Conservation (phyloP, 2,888 invertebrate genomes). For the Dastarcus helophoroides region DNA sequence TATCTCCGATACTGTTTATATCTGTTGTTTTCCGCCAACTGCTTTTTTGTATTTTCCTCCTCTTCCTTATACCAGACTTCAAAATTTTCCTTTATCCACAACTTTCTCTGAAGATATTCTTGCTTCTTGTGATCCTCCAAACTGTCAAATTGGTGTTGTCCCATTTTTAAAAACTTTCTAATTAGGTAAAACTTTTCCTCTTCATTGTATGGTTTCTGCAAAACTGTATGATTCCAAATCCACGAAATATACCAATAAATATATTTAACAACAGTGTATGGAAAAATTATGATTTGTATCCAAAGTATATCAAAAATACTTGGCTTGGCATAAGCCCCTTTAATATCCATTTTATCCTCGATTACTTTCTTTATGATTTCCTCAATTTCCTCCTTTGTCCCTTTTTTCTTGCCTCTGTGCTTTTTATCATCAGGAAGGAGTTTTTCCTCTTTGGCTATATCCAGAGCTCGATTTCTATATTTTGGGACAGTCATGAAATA, state of each 20-base stretch:
- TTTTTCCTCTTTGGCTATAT: slow-evolving; percentile 52
- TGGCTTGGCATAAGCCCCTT: slow-evolving; percentile 85
- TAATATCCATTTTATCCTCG: slow-evolving; percentile 87
- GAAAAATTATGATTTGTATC: slow-evolving; percentile 70
- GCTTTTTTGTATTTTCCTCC: slow-evolving; percentile 75
- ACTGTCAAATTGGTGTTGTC: slow-evolving; percentile 58
- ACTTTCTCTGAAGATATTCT: slow-evolving; percentile 58
- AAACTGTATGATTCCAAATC: slow-evolving; percentile 69
- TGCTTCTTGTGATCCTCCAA: slow-evolving; percentile 64
- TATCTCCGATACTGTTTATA: slow-evolving; percentile 84
- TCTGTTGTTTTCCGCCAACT: slow-evolving; percentile 73
- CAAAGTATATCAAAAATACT: slow-evolving; percentile 65
- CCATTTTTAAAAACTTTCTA: slow-evolving; percentile 62
- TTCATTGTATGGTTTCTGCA: slow-evolving; percentile 63
- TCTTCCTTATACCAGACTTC: slow-evolving; percentile 65
- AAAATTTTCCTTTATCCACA: slow-evolving; percentile 79
- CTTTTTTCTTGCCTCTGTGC: slow-evolving; percentile 31
- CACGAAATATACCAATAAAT: slow-evolving; percentile 66
- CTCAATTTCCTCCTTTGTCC: slow-evolving; percentile 63
- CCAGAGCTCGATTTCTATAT: slow-evolving; percentile 69
- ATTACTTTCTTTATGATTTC: slow-evolving; percentile 68
- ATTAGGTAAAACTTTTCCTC: slow-evolving; percentile 81
- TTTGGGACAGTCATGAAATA: slow-evolving; percentile 81
- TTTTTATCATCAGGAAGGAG: slow-evolving; percentile 40
- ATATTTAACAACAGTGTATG: slow-evolving; percentile 60